These are phyloP conservation scores for Molossus molossus DNA, from an alignment of 2,797 vertebrate species.

Conservation along the genomic window DNA sequence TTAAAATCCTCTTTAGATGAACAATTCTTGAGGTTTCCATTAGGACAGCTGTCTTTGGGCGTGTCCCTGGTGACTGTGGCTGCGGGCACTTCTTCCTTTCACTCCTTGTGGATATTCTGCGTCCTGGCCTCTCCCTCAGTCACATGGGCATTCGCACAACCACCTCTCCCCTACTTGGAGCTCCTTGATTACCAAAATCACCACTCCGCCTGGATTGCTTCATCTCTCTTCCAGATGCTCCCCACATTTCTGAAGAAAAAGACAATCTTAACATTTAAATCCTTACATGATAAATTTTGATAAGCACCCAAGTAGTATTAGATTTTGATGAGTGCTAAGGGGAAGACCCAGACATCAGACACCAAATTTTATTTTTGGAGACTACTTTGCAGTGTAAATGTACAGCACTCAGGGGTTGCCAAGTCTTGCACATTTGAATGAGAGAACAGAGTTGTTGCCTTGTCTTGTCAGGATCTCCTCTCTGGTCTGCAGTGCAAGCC, in stretches of 20 bases:
- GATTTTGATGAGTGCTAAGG: slow-evolving; percentile 70
- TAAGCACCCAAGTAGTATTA: slow-evolving; percentile 33
- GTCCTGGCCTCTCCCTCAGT: slow-evolving; percentile 64
- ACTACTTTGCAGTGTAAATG: slow-evolving; percentile 15
- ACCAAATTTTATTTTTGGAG: slow-evolving; percentile 72
- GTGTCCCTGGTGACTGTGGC: slow-evolving; percentile 80
- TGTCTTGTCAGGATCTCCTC: slow-evolving; percentile 70
- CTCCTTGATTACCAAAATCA: slow-evolving; percentile 7
- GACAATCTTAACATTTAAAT: slow-evolving; percentile 51
- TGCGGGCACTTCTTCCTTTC: slow-evolving; percentile 80
- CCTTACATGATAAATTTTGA: slow-evolving; percentile 65
- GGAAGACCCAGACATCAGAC: slow-evolving; percentile 49
- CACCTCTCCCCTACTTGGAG: not conserved
- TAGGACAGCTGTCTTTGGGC: slow-evolving; percentile 86
- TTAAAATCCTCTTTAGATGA: slow-evolving; percentile 86
- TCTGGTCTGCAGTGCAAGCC: slow-evolving; percentile 77
- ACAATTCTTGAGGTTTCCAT: slow-evolving; percentile 81
- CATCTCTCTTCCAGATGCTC: not conserved
- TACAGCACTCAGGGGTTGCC: slow-evolving; percentile 11
- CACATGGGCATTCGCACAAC: slow-evolving; percentile 60
- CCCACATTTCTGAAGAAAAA: slow-evolving; percentile 42
- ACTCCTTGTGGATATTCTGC: slow-evolving; percentile 62
- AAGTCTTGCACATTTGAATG: not conserved
- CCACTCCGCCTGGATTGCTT: not conserved
- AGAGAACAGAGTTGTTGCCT: slow-evolving; percentile 67